phyloP scores from a whole-genome alignment of 2,888 invertebrate genomes.

The Conomelus anceps region DNA sequence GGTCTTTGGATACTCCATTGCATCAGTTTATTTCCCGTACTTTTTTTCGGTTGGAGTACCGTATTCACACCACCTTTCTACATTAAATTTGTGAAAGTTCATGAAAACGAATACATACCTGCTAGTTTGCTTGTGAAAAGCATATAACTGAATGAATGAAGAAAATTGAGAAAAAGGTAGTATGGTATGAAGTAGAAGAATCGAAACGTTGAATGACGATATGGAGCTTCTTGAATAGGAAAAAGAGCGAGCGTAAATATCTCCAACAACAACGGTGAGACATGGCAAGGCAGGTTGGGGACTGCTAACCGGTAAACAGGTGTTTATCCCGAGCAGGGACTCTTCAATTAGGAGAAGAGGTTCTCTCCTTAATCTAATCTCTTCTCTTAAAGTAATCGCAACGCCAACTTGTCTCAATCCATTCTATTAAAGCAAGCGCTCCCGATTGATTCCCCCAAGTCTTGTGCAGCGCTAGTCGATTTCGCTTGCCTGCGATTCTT shows the following conservation, averaged over 20 bases:
- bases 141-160: too few species aligned
- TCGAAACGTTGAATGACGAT: not conserved
- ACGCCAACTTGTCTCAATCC: constrained; percentile 12
- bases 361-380: constrained; percentile 3
- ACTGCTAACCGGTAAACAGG: not conserved
- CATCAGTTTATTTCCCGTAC: too few species aligned
- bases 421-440: constrained; percentile 5
- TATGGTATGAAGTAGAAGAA: too few species aligned
- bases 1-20: too few species aligned
- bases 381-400: constrained; percentile 7
- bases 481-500: not conserved
- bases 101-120: too few species aligned
- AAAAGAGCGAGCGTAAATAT: not conserved
- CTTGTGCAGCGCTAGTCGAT: not conserved
- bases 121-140: too few species aligned
- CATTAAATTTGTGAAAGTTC: too few species aligned
- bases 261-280: not conserved
- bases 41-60: too few species aligned
- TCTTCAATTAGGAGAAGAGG: constrained; percentile 11
- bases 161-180: too few species aligned
- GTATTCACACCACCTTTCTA: too few species aligned
- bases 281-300: not conserved
- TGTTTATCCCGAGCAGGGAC: not conserved
- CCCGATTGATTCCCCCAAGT: not conserved
- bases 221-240: not conserved